Evolutionary conservation across 1,140 invertebrate species (phyloP).

Genomic region (Drosophila saltans): DNA sequence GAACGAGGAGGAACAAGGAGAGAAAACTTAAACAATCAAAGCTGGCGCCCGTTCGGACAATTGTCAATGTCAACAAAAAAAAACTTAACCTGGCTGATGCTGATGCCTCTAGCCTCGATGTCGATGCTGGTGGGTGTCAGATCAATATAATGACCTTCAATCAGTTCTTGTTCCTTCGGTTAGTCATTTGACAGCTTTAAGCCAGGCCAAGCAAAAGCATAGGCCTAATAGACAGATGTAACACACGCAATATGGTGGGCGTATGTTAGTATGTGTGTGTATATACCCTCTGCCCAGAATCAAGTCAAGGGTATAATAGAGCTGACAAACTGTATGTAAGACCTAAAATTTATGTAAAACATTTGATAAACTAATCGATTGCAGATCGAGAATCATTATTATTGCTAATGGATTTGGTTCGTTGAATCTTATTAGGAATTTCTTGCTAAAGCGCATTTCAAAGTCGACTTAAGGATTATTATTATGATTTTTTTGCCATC

Average conservation of each 20-base stretch:
- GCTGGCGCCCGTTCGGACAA: constrained; percentile 47
- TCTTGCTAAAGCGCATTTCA: neutral
- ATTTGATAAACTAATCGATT: too few relatives aligned
- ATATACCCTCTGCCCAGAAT: too few relatives aligned
- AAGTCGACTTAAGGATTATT: neutral
- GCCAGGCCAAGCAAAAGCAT: constrained; percentile 20
- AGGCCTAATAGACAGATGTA: neutral
- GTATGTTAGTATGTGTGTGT: too few relatives aligned
- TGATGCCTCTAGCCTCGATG: constrained; percentile 2
- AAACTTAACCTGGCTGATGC: constrained; percentile 55
- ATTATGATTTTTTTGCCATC: neutral
- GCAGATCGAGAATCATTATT: too few relatives aligned
- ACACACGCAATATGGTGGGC: too few relatives aligned
- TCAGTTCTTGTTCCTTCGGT: constrained; percentile 30
- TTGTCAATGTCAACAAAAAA: constrained; percentile 80
- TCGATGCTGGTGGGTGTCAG: constrained; percentile 52
- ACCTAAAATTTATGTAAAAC: too few relatives aligned
- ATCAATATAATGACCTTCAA: constrained; percentile 74
- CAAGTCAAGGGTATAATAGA: too few relatives aligned
- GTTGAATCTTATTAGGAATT: too few relatives aligned
- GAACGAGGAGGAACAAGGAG: neutral
- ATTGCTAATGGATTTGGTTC: too few relatives aligned
- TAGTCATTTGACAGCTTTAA: constrained; percentile 75
- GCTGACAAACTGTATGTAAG: too few relatives aligned
- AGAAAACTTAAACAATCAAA: constrained; percentile 4